These are phyloP conservation scores for Girardia tigrina DNA, from an alignment of 2,888 invertebrate genomes.

Conservation along the genomic window DNA sequence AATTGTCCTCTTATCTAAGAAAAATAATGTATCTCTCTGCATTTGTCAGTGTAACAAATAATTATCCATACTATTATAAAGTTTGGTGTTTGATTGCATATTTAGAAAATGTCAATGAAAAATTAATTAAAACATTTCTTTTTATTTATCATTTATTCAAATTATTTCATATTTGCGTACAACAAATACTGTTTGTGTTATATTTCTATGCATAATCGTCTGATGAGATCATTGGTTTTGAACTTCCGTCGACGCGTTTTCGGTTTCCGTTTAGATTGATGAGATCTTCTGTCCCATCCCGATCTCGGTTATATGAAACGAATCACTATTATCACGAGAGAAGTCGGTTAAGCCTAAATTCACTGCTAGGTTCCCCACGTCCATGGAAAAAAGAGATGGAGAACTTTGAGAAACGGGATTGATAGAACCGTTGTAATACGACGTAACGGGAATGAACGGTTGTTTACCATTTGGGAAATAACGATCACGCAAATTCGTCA, in stretches of 20 bases:
- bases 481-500: background rate
- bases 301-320: background rate
- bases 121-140: background rate
- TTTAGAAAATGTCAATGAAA: background rate
- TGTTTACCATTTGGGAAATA: conserved; percentile 15
- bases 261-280: background rate
- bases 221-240: conserved; percentile 5
- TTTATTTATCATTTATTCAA: background rate
- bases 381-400: conserved; percentile 1
- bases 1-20: conserved; percentile 9
- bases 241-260: too few relatives aligned
- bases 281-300: conserved; percentile 16
- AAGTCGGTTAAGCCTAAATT: conserved; percentile 11
- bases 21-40: background rate
- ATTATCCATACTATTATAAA: background rate
- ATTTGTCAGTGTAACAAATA: background rate
- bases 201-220: conserved; percentile 4
- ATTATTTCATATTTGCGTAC: background rate
- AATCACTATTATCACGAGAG: background rate
- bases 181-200: conserved; percentile 1
- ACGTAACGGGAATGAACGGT: background rate
- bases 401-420: conserved; percentile 7
- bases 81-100: background rate
- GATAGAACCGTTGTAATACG: background rate
- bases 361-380: background rate